Evolutionary conservation across 1,140 invertebrate species (phyloP).

Genomic region (Atta texana): DNA sequence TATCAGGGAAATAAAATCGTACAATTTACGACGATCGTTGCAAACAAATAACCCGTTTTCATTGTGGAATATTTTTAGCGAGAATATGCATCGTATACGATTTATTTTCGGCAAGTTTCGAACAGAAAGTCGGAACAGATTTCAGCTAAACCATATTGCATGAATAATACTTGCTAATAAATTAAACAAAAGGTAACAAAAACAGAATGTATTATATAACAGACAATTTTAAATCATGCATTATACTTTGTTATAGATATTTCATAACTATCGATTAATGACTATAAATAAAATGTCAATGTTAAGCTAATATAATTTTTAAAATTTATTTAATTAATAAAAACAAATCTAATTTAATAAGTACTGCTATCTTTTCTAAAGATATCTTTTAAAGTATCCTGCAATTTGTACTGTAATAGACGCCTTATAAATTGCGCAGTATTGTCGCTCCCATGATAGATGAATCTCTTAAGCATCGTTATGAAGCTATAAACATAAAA

Average conservation of each 20-base stretch:
- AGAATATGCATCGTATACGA: not conserved
- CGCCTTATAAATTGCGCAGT: constrained; percentile 37
- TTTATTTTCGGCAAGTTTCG: constrained; percentile 10
- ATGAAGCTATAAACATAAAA: constrained; percentile 47
- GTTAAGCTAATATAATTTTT: not conserved
- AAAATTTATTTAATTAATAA: not conserved
- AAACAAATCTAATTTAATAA: not conserved
- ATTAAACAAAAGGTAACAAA: not conserved
- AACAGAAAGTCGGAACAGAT: constrained; percentile 17
- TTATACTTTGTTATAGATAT: not conserved
- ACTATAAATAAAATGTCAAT: not conserved
- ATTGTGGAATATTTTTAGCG: constrained; percentile 47
- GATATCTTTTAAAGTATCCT: not conserved
- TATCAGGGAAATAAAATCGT: constrained; percentile 18
- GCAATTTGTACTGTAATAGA: constrained; percentile 4
- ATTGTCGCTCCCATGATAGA: constrained; percentile 27
- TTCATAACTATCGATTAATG: not conserved
- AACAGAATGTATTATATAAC: not conserved
- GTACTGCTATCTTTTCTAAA: not conserved
- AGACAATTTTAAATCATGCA: not conserved
- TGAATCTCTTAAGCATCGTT: constrained; percentile 60
- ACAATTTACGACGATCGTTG: constrained; percentile 37
- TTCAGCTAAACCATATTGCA: not conserved
- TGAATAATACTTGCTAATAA: not conserved
- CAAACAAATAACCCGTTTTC: constrained; percentile 50